Evolutionary conservation across 92 coral and sea anemone species (phyloP).

Genomic region (Phymanthus crucifer): DNA sequence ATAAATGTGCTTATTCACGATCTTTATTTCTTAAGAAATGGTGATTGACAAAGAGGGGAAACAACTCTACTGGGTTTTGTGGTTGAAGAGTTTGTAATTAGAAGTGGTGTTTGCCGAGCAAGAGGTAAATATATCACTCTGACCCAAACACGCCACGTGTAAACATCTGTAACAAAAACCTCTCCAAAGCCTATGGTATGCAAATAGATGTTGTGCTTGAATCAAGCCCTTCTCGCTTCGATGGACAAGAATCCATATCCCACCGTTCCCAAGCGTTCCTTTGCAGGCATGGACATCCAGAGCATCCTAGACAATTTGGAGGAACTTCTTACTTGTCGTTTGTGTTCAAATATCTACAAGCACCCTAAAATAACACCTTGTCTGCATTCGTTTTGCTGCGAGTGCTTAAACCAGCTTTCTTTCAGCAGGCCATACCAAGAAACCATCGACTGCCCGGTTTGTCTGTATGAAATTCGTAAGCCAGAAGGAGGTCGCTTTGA

Average conservation of each 20-base stretch:
- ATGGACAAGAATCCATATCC: slow-evolving; percentile 12
- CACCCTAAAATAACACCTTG: slow-evolving; percentile 89
- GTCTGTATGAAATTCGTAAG: slow-evolving; percentile 75
- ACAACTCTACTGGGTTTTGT: too few species aligned
- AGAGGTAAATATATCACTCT: neutral
- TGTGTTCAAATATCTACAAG: slow-evolving; percentile 72
- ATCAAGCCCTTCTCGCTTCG: slow-evolving; percentile 24
- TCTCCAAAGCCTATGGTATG: slow-evolving; percentile 17
- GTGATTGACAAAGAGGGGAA: neutral
- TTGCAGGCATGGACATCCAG: slow-evolving; percentile 62
- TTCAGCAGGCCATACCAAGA: slow-evolving; percentile 82
- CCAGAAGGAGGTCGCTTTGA: slow-evolving; percentile 82
- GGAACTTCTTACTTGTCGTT: slow-evolving; percentile 67
- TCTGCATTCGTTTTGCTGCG: slow-evolving; percentile 86
- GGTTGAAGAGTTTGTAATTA: neutral
- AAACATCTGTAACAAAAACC: slow-evolving; percentile 33
- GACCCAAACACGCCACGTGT: slow-evolving; percentile 23
- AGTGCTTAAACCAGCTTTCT: slow-evolving; percentile 78
- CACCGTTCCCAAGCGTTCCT: slow-evolving; percentile 17
- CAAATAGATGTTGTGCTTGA: slow-evolving; percentile 16
- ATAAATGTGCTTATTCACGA: neutral
- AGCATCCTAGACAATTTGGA: slow-evolving; percentile 72
- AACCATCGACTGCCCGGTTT: slow-evolving; percentile 72
- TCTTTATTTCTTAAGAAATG: neutral
- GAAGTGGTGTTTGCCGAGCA: neutral